Conservation (phyloP, 2,113 vertebrate genomes). For the Pundamilia nyererei region DNA sequence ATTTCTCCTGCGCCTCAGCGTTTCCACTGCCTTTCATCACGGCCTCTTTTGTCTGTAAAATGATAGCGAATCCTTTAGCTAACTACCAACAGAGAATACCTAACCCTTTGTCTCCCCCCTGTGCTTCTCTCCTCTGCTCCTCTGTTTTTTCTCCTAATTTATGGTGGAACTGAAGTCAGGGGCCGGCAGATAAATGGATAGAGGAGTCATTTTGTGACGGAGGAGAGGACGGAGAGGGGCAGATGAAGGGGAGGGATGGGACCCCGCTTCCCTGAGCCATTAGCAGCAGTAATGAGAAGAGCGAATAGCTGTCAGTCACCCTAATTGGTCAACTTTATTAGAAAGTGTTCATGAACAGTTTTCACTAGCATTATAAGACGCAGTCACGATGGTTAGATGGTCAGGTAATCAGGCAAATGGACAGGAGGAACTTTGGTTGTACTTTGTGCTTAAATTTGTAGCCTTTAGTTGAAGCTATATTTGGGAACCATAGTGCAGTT, state of each 20-base stretch:
- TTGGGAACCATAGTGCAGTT: background rate
- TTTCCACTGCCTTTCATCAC: constrained; percentile 49
- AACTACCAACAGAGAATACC: constrained; percentile 30
- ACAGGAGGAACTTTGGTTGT: background rate
- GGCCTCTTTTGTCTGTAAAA: constrained; percentile 42
- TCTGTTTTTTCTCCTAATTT: constrained; percentile 52
- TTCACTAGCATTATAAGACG: background rate
- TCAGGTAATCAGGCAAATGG: background rate
- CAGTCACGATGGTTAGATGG: background rate
- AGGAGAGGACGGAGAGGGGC: background rate
- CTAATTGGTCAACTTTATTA: constrained; percentile 57
- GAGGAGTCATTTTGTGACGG: constrained; percentile 41
- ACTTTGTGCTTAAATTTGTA: background rate
- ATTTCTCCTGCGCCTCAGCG: constrained; percentile 17
- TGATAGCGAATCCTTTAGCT: constrained; percentile 18
- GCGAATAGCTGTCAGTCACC: constrained; percentile 49
- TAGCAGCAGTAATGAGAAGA: constrained; percentile 45
- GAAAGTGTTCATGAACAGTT: constrained; percentile 16
- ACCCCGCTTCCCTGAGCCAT: constrained; percentile 24
- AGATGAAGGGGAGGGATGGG: constrained; percentile 30
- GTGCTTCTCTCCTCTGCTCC: background rate
- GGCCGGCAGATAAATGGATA: constrained; percentile 21
- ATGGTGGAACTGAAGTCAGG: constrained; percentile 41
- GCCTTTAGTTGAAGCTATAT: background rate
- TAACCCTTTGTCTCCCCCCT: constrained; percentile 14